These are phyloP conservation scores for Anableps anableps DNA, from an alignment of 2,797 vertebrate species.

Conservation along the genomic window DNA sequence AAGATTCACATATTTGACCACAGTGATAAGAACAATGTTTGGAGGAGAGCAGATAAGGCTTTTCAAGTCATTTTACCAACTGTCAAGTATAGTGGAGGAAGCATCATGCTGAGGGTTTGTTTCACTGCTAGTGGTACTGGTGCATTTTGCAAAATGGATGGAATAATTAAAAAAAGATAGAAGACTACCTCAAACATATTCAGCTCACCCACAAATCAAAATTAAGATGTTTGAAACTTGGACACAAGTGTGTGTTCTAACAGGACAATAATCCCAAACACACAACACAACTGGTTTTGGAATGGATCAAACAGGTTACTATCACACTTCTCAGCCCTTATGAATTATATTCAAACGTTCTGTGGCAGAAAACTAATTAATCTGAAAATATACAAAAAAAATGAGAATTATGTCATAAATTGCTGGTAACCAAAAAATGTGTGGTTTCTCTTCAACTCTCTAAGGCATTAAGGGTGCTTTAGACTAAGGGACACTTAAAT, in stretches of 20 bases:
- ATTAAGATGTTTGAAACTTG: background rate
- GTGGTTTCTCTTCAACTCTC: background rate
- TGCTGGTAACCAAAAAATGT: background rate
- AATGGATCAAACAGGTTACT: background rate
- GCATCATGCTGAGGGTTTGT: background rate
- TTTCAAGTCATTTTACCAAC: background rate
- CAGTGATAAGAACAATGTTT: background rate
- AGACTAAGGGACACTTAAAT: too few relatives aligned
- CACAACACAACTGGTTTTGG: background rate
- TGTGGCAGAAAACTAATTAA: background rate
- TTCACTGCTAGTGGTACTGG: background rate
- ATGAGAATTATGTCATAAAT: too few relatives aligned
- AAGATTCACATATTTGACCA: too few relatives aligned
- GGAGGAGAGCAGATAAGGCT: background rate
- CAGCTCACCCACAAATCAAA: background rate
- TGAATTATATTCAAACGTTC: background rate
- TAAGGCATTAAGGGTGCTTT: background rate
- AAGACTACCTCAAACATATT: background rate
- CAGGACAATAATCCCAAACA: background rate
- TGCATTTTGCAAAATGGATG: background rate
- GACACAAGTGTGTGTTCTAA: too few relatives aligned
- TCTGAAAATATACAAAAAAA: background rate
- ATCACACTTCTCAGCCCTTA: background rate
- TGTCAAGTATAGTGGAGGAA: background rate
- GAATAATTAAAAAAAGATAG: background rate